phyloP scores from a whole-genome alignment of 2,113 vertebrate genomes.

The Bos indicus region DNA sequence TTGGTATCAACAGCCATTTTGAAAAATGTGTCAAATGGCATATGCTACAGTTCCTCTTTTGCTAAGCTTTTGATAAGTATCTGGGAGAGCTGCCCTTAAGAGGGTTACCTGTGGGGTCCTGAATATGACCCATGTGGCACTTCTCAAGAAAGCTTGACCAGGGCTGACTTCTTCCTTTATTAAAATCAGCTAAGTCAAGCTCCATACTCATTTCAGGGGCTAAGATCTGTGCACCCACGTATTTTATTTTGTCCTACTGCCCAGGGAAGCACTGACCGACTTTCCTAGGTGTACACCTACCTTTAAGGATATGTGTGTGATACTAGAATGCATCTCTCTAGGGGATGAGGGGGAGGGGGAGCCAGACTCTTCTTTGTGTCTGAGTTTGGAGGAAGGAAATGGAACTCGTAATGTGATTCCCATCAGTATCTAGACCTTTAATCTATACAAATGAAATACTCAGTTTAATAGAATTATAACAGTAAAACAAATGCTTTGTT shows the following conservation, averaged over 20 bases:
- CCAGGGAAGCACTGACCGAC: not conserved
- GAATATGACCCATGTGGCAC: not conserved
- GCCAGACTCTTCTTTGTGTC: constrained; percentile 9
- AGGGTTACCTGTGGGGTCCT: not conserved
- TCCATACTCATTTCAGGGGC: not conserved
- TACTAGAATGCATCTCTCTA: not conserved
- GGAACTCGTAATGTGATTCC: constrained; percentile 35
- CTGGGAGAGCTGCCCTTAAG: not conserved
- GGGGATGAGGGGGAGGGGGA: not conserved
- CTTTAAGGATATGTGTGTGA: not conserved
- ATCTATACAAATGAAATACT: constrained; percentile 51
- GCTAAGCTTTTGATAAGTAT: not conserved
- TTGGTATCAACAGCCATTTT: not conserved
- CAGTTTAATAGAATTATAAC: constrained; percentile 53
- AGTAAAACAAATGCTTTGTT: constrained; percentile 68
- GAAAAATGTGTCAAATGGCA: not conserved
- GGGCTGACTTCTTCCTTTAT: not conserved
- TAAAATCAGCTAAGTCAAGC: not conserved
- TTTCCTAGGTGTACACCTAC: not conserved
- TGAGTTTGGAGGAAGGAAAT: constrained; percentile 15
- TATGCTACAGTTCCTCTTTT: not conserved
- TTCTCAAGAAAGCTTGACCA: not conserved
- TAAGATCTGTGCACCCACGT: not conserved
- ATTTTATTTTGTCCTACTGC: not conserved
- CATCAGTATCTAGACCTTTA: constrained; percentile 44